Base-by-base conservation (phyloP, 2,888 invertebrate species). In the Galeopsomyia nigrocyanea region DNA sequence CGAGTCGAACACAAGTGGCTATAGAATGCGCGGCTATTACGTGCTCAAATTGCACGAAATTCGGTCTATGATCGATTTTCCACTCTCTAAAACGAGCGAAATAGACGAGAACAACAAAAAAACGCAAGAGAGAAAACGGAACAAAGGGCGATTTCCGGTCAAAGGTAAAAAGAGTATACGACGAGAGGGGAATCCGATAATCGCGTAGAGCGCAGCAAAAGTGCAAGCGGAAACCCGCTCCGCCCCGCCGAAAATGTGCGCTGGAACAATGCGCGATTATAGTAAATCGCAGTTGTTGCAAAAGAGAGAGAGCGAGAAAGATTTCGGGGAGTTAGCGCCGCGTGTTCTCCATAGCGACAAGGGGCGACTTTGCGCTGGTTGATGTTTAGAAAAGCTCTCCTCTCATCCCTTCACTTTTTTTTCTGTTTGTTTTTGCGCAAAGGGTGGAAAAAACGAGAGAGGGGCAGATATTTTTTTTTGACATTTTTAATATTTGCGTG, bases 271-370 rank as follows among this genome's bases (percentile, higher is more conserved):
- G 65, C 31, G 61, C 71, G 66, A 71, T 71, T 71, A 71, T 61
- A 71, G 55, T 71, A 66, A 71, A 71, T 71, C 60, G 71, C 53
- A 49, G 46, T 64, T 39, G 69, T 39, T 26, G 16, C 26, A 22
- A 2, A 60, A 70, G 65, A 69, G 5, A 26, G 5, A 26, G 5
- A 26, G 26, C 2, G 26, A 53, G 58, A n/a, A 10, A 39, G 39
- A 5, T 39, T 10, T 39, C 13, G 39, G 39, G 13, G 39, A 39
- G 39, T 39, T 39, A 39, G 39, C 10, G 39, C 13, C 10, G 10
- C 13, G 13, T 10, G 21, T 57, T 56, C 17, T 57, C 31, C 31
- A 57, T 57, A 31, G 39, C 57, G 31, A 9, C 1, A 17, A 31
- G 31, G 62, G 62, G 51, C 17, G 26, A 39, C 39, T 31, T 19